A percentile compares a stretch with the other conserved stretches of the same genome.
These are phyloP conservation scores for Heliothis subflexa DNA, from an alignment of 1,140 invertebrate genomes.

Conservation along the genomic window DNA sequence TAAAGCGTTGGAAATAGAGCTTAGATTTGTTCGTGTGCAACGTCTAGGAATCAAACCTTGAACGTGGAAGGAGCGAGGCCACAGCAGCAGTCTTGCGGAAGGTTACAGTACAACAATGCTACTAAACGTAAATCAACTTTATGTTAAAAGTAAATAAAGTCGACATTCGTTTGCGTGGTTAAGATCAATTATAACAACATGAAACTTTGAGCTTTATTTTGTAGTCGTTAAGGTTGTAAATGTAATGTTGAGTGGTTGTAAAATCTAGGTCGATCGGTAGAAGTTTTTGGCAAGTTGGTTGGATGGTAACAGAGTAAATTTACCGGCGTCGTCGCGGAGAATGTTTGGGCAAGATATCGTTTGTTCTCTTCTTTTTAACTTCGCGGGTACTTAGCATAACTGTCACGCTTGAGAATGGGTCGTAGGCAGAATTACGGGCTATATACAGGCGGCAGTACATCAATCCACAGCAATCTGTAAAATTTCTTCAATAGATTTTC, in stretches of 20 bases:
- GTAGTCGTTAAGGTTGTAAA: slow-evolving; percentile 9
- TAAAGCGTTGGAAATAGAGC: slow-evolving; percentile 33
- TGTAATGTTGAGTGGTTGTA: background rate
- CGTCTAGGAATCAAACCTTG: slow-evolving; percentile 68
- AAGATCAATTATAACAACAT: background rate
- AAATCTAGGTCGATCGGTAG: slow-evolving; percentile 21
- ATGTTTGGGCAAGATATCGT: slow-evolving; percentile 15
- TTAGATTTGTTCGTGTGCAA: slow-evolving; percentile 40
- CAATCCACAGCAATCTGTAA: too few species aligned
- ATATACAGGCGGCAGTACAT: too few species aligned
- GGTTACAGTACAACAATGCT: slow-evolving; percentile 57
- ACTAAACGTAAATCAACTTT: slow-evolving; percentile 44
- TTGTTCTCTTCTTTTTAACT: slow-evolving; percentile 7
- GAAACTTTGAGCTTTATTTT: slow-evolving; percentile 3
- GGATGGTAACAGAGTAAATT: slow-evolving; percentile 34
- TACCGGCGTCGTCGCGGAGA: background rate
- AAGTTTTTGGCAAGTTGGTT: slow-evolving; percentile 32
- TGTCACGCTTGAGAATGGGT: background rate
- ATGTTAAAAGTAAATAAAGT: slow-evolving; percentile 25
- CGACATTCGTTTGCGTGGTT: slow-evolving; percentile 16
- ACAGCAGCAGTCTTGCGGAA: slow-evolving; percentile 56
- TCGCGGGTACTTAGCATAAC: slow-evolving; percentile 4
- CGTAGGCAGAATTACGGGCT: too few species aligned
- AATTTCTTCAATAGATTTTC: too few species aligned
- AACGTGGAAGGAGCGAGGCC: slow-evolving; percentile 76